A percentile compares a stretch with the other conserved stretches of the same genome.
Conservation (phyloP, 2,113 vertebrate species). For the Hypomesus transpacificus region DNA sequence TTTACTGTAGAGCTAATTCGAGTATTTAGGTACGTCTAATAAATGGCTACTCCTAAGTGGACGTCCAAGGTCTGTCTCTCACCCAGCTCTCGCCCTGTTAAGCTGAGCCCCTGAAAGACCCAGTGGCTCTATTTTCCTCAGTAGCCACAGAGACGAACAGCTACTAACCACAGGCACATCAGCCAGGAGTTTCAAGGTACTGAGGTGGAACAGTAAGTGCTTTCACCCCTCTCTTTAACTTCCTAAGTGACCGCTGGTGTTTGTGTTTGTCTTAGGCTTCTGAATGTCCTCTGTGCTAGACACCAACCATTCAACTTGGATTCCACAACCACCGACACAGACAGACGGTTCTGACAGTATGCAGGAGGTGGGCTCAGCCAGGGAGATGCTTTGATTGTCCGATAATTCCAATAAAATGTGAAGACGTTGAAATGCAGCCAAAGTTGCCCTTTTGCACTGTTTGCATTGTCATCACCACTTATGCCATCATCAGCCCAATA, state of each 20-base stretch:
- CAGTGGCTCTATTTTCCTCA: too few species aligned
- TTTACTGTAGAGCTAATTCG: too few species aligned
- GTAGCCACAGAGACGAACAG: not conserved
- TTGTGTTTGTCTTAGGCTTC: constrained; percentile 5
- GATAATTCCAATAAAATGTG: not conserved
- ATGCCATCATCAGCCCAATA: constrained; percentile 7
- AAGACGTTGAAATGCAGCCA: not conserved
- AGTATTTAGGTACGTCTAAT: too few species aligned
- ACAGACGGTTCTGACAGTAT: too few species aligned
- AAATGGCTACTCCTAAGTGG: too few species aligned
- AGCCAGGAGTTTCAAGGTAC: not conserved
- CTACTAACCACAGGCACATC: not conserved
- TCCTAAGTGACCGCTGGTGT: constrained; percentile 3
- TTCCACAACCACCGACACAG: too few species aligned
- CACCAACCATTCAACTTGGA: too few species aligned
- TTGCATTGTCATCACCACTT: constrained; percentile 32
- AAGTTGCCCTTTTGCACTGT: not conserved
- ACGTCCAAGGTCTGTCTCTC: too few species aligned
- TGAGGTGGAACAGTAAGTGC: constrained; percentile 11
- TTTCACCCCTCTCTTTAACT: not conserved
- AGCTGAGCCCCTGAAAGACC: too few species aligned
- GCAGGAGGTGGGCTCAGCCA: too few species aligned
- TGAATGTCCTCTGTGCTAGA: not conserved
- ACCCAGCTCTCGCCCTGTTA: too few species aligned
- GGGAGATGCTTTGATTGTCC: too few species aligned